Evolutionary conservation across 2,113 vertebrate genomes (phyloP), one percentile per base, ranked within the genome.

Genomic region (Paedocypris sp.): DNA sequence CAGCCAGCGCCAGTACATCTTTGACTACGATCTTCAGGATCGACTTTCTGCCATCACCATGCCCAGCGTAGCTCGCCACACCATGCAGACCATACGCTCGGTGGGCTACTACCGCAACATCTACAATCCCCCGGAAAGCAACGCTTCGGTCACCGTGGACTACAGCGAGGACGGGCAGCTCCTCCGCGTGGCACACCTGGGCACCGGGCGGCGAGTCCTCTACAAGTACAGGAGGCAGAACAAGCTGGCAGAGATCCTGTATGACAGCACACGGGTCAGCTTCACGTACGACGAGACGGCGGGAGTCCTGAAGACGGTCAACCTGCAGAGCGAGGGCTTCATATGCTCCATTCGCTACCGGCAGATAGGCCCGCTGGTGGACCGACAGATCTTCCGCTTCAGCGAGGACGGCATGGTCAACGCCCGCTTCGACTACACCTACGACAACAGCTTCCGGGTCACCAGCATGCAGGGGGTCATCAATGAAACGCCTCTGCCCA

Each of bases 401-500:
- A 98, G 92, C 0, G 95, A 98, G 63, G 95, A 98, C 0, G 95
- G 94, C 49, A 98, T 99, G 95, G 95, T 99, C 16, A 98, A 98
- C 1, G 95, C 95, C 1, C 88, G 94, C 64, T 99, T 99, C 12
- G 95, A 99, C 86, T 99, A 99, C 67, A 97, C 94, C 65, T 98
- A 99, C 8, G 95, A 99, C 85, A 98, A 99, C 73, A 98, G 92
- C 76, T 99, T 99, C 76, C 84, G 95, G 62, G 93, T 99, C 62
- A 99, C 94, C 75, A 98, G 94, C 80, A 98, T 99, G 94, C 95
- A 99, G 77, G 93, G 93, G 1, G 95, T 99, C n/a, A 98, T 99
- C 83, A 98, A 99, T 4, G 95, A 99, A 75, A 98, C 93, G 0
- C 95, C 95, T 0, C 60, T 99, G 70, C 95, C 95, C n/a, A 99